These are phyloP conservation scores for Psettodes erumei DNA, from an alignment of 2,113 vertebrate genomes.

Conservation along the genomic window DNA sequence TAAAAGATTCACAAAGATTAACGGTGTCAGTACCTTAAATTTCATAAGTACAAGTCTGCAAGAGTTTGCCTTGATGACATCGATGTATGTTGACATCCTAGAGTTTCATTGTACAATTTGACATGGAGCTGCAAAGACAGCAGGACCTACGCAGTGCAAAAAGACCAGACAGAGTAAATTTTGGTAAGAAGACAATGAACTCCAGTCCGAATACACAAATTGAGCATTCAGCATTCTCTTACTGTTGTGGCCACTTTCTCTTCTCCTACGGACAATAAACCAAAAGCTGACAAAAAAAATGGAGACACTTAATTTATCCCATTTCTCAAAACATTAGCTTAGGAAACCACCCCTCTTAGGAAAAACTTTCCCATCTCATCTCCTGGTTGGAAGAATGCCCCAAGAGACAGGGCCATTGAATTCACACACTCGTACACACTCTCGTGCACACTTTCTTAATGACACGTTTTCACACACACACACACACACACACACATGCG, in stretches of 20 bases:
- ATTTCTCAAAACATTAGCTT: constrained; percentile 64
- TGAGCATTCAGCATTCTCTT: constrained; percentile 3
- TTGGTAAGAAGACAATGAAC: neutral
- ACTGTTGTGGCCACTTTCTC: neutral
- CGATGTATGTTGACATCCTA: neutral
- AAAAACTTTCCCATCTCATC: constrained; percentile 60
- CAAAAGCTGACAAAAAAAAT: constrained; percentile 30
- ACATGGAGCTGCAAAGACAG: neutral
- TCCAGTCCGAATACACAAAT: neutral
- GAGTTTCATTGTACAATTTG: neutral
- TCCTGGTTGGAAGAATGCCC: constrained; percentile 56
- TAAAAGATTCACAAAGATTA: neutral
- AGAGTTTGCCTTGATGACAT: neutral
- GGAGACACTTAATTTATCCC: constrained; percentile 41
- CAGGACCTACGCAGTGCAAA: neutral
- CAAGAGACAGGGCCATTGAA: constrained; percentile 57
- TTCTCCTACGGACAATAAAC: constrained; percentile 30
- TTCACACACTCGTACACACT: constrained; percentile 46
- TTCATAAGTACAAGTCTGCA: neutral
- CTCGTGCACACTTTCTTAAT: constrained; percentile 49
- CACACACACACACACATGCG: constrained; percentile 67
- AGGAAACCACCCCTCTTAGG: constrained; percentile 23
- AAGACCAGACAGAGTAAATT: neutral
- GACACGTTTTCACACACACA: constrained; percentile 38
- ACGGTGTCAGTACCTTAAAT: neutral